Conservation (phyloP, 1,140 invertebrate genomes). For the Schmidtea mediterranea region DNA sequence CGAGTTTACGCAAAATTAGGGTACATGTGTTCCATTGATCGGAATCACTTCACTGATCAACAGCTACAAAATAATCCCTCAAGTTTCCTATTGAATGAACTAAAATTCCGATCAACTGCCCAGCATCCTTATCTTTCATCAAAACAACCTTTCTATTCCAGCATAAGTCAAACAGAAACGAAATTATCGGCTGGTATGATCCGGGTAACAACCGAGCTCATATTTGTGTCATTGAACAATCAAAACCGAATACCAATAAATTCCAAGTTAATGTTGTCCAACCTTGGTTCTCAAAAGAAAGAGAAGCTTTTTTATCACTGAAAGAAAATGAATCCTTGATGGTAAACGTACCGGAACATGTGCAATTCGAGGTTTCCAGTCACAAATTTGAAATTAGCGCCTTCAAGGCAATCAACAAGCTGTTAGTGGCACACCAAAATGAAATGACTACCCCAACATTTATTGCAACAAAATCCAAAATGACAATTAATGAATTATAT, state of each 20-base stretch:
- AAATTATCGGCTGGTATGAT: slow-evolving; percentile 4
- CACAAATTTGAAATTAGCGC: background rate
- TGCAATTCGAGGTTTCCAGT: slow-evolving; percentile 1
- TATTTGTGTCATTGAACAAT: background rate
- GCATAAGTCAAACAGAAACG: slow-evolving; percentile 35
- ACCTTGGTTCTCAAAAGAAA: background rate
- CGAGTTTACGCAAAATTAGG: slow-evolving; percentile 54
- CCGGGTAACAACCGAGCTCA: background rate
- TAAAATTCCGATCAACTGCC: slow-evolving; percentile 46
- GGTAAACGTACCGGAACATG: background rate
- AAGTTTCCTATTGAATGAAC: slow-evolving; percentile 36
- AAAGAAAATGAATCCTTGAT: no score
- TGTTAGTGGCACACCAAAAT: background rate
- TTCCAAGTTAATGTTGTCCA: no score
- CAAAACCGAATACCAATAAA: background rate
- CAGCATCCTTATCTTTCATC: slow-evolving; percentile 46
- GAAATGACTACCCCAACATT: background rate
- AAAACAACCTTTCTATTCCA: slow-evolving; percentile 71
- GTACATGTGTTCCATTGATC: slow-evolving; percentile 55
- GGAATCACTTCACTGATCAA: no score
- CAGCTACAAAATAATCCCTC: background rate
- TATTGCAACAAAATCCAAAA: no score
- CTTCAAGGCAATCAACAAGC: background rate
- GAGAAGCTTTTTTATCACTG: background rate
- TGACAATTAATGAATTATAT: no score